Evolutionary conservation across 2,113 vertebrate species (phyloP).

Genomic region (Hyaena hyaena): DNA sequence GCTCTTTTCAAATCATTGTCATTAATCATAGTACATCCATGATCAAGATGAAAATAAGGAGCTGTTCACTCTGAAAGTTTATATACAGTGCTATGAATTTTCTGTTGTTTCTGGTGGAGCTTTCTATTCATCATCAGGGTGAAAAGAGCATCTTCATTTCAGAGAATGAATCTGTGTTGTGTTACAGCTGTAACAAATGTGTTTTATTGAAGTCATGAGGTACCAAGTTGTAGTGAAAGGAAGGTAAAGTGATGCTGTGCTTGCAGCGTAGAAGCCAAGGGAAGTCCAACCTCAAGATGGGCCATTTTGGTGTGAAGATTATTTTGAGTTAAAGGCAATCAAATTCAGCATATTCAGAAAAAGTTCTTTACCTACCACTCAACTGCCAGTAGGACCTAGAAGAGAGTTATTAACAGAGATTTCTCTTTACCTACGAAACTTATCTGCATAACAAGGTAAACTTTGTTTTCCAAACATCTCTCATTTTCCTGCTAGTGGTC

Average conservation of each 20-base stretch:
- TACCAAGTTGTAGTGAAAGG: neutral
- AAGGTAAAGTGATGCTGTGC: neutral
- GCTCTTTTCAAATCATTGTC: conserved; percentile 13
- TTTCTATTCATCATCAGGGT: neutral
- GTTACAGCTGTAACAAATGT: neutral
- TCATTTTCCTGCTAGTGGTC: neutral
- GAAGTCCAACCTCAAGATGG: neutral
- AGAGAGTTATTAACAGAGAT: neutral
- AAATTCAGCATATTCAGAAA: neutral
- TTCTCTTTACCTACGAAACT: neutral
- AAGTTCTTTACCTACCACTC: neutral
- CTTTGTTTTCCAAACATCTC: neutral
- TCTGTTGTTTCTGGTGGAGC: neutral
- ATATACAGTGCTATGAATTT: neutral
- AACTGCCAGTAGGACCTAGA: neutral
- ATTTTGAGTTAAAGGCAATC: neutral
- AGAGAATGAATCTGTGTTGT: neutral
- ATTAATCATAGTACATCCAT: neutral
- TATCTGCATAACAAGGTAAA: neutral
- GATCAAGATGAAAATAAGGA: neutral
- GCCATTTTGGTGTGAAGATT: neutral
- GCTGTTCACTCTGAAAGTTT: neutral
- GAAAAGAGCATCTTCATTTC: neutral
- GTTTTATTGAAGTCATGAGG: neutral
- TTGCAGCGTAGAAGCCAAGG: neutral